A percentile compares a stretch with the other conserved stretches of the same genome.
These are phyloP conservation scores for Tachysurus fulvidraco DNA, from an alignment of 2,113 vertebrate genomes.

Conservation along the genomic window DNA sequence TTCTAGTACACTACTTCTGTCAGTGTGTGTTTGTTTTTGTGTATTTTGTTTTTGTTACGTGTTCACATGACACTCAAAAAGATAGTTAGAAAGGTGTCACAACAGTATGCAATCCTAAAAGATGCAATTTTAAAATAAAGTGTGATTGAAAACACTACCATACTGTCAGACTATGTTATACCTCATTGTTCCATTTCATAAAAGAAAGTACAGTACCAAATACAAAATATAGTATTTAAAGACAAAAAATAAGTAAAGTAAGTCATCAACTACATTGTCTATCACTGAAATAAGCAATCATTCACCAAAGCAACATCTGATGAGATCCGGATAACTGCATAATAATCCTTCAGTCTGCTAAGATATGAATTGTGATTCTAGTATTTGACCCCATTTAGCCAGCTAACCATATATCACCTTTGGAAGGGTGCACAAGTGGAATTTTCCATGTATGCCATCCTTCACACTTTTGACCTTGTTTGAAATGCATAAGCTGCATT, in stretches of 20 bases:
- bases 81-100: background rate
- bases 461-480: constrained; percentile 54
- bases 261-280: background rate
- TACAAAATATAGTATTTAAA: background rate
- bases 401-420: constrained; percentile 51
- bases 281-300: constrained; percentile 10
- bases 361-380: constrained; percentile 20
- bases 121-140: background rate
- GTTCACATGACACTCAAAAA: background rate
- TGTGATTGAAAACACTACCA: background rate
- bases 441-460: constrained; percentile 59
- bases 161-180: background rate
- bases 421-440: constrained; percentile 31
- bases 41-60: background rate
- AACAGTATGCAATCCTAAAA: background rate
- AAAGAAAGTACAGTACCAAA: no score
- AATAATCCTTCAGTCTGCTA: background rate
- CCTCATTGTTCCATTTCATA: background rate
- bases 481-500: constrained; percentile 42
- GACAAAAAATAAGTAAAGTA: background rate
- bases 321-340: background rate
- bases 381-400: constrained; percentile 35
- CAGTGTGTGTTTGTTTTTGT: no score
- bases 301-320: background rate
- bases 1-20: no score